phyloP scores from a whole-genome alignment of 2,113 vertebrate genomes.

The Euleptes europaea region DNA sequence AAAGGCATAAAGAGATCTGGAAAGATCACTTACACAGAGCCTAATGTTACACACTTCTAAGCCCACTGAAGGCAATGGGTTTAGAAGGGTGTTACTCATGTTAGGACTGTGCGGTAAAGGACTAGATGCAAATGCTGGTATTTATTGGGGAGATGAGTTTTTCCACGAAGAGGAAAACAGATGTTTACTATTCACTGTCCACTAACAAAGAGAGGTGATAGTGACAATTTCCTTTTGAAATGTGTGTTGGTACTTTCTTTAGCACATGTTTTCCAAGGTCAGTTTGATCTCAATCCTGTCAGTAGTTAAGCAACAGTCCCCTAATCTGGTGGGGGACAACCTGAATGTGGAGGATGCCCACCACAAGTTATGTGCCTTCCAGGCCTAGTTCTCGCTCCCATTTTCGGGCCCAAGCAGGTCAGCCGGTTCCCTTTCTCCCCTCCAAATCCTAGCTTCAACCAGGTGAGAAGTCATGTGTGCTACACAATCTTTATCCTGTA shows the following conservation, averaged over 20 bases:
- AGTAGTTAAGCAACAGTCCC: too few species aligned
- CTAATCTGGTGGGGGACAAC: too few species aligned
- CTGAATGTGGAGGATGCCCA: too few species aligned
- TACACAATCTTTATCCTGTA: background rate
- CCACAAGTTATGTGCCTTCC: background rate
- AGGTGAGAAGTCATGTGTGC: background rate
- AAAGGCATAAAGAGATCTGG: background rate
- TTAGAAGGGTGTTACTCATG: too few species aligned
- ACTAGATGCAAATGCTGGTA: background rate
- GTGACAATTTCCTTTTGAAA: background rate
- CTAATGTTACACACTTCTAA: too few species aligned
- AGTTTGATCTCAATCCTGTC: too few species aligned
- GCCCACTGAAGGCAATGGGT: too few species aligned
- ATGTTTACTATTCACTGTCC: background rate
- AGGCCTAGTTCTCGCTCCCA: background rate
- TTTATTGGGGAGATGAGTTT: background rate
- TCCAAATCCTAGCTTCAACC: background rate
- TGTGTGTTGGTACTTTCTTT: background rate
- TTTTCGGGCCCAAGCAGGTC: background rate
- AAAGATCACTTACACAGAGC: background rate
- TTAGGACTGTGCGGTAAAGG: too few species aligned
- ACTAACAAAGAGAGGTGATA: background rate
- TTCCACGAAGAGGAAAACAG: background rate
- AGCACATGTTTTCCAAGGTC: background rate
- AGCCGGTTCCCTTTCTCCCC: background rate